phyloP scores from a whole-genome alignment of 2,113 vertebrate species.

The Atherinomorus stipes region DNA sequence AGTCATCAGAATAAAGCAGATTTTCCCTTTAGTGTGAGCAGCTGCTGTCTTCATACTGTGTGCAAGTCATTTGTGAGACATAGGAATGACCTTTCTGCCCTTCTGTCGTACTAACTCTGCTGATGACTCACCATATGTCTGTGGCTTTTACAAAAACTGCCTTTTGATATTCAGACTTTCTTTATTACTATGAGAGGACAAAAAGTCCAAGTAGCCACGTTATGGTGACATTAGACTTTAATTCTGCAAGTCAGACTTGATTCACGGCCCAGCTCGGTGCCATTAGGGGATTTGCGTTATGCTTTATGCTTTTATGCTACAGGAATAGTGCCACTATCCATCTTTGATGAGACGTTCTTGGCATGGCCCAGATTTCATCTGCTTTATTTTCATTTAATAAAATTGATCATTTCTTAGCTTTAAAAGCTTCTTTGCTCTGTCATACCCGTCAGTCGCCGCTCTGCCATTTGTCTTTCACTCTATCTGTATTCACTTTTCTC shows the following conservation, averaged over 20 bases:
- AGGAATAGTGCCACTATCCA: conserved; percentile 35
- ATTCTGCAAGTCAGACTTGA: conserved; percentile 31
- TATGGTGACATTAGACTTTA: conserved; percentile 41
- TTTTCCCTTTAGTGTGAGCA: conserved; percentile 10
- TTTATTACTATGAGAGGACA: conserved; percentile 21
- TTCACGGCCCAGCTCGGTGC: conserved; percentile 38
- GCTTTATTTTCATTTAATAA: conserved; percentile 21
- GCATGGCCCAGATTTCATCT: conserved; percentile 28
- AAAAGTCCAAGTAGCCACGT: conserved; percentile 42
- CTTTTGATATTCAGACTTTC: conserved; percentile 22
- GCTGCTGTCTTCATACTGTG: conserved; percentile 35
- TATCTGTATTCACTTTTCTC: conserved; percentile 7
- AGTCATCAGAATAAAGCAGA: conserved; percentile 24
- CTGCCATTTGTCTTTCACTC: conserved; percentile 1
- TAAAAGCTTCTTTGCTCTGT: conserved; percentile 21
- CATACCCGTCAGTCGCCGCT: neutral
- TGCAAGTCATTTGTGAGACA: neutral
- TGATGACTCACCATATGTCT: conserved; percentile 14
- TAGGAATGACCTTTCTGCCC: neutral
- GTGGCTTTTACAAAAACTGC: neutral
- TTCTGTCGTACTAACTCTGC: conserved; percentile 43
- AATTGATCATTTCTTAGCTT: conserved; percentile 10
- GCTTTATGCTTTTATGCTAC: conserved; percentile 20
- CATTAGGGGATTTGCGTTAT: conserved; percentile 29
- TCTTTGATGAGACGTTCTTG: conserved; percentile 30